Base-by-base conservation (phyloP, 2,113 vertebrate species). In the Mohoua ochrocephala region DNA sequence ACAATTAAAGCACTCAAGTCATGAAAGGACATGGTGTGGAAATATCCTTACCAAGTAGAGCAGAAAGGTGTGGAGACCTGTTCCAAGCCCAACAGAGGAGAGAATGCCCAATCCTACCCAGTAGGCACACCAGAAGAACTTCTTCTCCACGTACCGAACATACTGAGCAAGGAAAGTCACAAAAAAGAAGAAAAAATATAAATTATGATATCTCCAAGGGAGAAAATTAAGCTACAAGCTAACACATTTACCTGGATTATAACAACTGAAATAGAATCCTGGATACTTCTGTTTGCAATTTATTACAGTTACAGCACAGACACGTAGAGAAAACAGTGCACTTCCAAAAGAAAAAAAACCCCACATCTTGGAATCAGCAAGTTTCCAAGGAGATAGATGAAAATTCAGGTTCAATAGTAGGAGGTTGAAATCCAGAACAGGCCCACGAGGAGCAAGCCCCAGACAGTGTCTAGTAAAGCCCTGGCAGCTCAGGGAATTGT, bases 91-190 rank as follows among this genome's bases (percentile, higher is more conserved):
- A 92, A 99, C 98, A 54, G 98, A 99, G 87, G 98, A 99, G 63
- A 99, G 98, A 96, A 99, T 98, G 94, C 98, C 99, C 96, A 99
- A 89, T 97, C 98, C 98, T 94, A 99, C 97, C 98, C 98, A 99
- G 97, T 98, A 99, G 98, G 98, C 97, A 96, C 99, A 99, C 98
- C 99, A 98, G 91, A 99, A 98, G 91, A 98, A 98, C 94, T 98
- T 98, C 87, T 98, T 99, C 97, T 99, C 98, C 97, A 98, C 97
- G 95, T 98, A 98, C 79, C 65, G 96, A 91, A 99, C 98, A 95
- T 98, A 99, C 99, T 99, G 98, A 64, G 96, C 98, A 85, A 97
- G 71, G 95, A 98, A 90, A 95, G 47, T 4, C 35, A 84, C 47
- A 63, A 54, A 77, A 81, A 28, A 65, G 10, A 2, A 54, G 50